Evolutionary conservation across 1,140 invertebrate genomes (phyloP).

Genomic region (Pogonomyrmex barbatus): DNA sequence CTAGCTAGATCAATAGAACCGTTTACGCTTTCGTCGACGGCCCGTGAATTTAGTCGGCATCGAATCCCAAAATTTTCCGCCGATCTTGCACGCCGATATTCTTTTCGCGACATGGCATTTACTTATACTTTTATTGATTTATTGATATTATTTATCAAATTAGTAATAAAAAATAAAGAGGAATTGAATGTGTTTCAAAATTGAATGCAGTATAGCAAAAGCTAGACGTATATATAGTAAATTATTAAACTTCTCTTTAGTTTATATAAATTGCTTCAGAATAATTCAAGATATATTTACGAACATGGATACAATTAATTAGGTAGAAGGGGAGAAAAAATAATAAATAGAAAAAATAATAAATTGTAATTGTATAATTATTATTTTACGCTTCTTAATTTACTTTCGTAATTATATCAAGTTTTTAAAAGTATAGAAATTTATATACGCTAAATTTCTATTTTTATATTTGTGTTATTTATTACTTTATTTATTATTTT

Average conservation of each 20-base stretch:
- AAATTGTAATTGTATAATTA: not conserved
- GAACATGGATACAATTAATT: not conserved
- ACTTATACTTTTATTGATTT: not conserved
- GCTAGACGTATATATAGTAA: not conserved
- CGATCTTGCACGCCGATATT: not conserved
- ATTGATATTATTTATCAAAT: not conserved
- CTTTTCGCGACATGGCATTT: not conserved
- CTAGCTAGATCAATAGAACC: constrained; percentile 76
- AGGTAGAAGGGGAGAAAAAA: not conserved
- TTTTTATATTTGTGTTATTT: not conserved
- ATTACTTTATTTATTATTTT: too few relatives aligned
- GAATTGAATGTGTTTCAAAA: not conserved
- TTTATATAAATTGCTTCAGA: not conserved
- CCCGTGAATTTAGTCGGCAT: constrained; percentile 24
- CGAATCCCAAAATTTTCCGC: constrained; percentile 10
- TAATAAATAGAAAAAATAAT: not conserved
- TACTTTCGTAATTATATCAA: not conserved
- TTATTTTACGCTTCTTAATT: not conserved
- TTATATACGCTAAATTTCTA: not conserved
- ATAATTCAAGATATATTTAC: constrained; percentile 4
- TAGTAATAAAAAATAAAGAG: not conserved
- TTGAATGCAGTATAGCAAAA: not conserved
- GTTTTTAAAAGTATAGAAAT: not conserved
- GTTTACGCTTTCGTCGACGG: constrained; percentile 61
- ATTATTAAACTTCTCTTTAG: constrained; percentile 2